Evolutionary conservation across 53 echinoderm and acorn worm genomes (phyloP).

Genomic region (Actinopyga echinites): DNA sequence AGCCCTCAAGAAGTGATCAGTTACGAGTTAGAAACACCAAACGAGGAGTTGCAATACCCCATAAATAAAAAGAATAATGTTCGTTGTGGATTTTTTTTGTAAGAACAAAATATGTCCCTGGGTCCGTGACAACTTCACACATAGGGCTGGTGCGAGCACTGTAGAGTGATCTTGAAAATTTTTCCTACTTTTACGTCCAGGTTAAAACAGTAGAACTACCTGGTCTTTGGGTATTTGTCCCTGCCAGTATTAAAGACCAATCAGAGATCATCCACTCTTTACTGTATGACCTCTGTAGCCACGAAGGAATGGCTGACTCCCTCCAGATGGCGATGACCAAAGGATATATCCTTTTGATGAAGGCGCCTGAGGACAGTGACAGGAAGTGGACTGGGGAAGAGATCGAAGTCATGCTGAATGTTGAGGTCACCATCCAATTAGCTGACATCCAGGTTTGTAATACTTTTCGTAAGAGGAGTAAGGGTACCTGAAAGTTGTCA

Average conservation of each 20-base stretch:
- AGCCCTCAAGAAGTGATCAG: too few species aligned
- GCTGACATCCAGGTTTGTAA: constrained; percentile 85
- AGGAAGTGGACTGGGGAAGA: constrained; percentile 66
- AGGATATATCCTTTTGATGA: constrained; percentile 83
- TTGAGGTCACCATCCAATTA: constrained; percentile 88
- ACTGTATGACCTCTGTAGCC: constrained; percentile 86
- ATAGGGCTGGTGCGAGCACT: too few species aligned
- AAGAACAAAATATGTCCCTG: too few species aligned
- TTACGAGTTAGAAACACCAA: too few species aligned
- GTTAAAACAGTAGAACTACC: constrained; percentile 59
- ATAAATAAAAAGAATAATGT: not conserved
- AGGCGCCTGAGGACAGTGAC: constrained; percentile 52
- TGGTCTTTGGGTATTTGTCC: constrained; percentile 84
- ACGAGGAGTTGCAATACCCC: too few species aligned
- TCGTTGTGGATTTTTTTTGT: not conserved
- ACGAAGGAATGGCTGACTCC: constrained; percentile 70
- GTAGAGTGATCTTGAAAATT: too few species aligned
- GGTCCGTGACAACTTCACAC: too few species aligned
- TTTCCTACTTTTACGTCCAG: not conserved
- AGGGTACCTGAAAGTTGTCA: too few species aligned
- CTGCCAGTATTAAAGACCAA: constrained; percentile 73
- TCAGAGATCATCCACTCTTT: constrained; percentile 73
- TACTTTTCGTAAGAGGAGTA: too few species aligned
- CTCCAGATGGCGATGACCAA: constrained; percentile 47
- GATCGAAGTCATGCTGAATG: constrained; percentile 73